Percentiles rank a stretch among this genome's conserved stretches.
Conservation (phyloP, 2,113 vertebrate genomes). For the Sphyrna mokarran region DNA sequence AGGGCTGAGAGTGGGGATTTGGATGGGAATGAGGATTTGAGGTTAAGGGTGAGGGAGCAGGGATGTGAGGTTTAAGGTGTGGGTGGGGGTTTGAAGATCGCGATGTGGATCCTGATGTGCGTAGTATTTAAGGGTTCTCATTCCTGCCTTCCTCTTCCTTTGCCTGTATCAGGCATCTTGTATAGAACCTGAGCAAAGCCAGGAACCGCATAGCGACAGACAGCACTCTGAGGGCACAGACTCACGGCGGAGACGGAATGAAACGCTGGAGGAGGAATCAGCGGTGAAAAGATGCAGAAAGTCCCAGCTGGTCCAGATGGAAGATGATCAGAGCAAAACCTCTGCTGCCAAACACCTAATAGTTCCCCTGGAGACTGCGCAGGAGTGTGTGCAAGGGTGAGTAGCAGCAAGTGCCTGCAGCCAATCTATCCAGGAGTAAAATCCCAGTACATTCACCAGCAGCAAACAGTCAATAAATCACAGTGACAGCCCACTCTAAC, state of each 20-base stretch:
- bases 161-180: background rate
- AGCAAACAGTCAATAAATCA: background rate
- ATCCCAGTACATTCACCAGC: background rate
- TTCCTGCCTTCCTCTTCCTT: background rate
- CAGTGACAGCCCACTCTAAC: background rate
- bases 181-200: background rate
- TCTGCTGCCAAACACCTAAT: constrained; percentile 50
- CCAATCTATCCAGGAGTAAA: background rate
- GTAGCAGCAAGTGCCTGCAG: constrained; percentile 43
- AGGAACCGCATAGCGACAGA: background rate
- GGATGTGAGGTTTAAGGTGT: background rate
- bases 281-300: constrained; percentile 63
- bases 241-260: background rate
- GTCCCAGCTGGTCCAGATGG: constrained; percentile 59
- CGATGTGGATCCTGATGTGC: background rate
- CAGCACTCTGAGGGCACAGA: background rate
- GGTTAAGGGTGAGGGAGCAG: background rate
- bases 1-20: background rate
- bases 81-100: background rate
- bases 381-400: constrained; percentile 72
- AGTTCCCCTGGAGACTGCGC: constrained; percentile 58
- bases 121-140: background rate
- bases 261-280: constrained; percentile 52
- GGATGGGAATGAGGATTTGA: background rate
- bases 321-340: constrained; percentile 58